phyloP scores from a whole-genome alignment of 2,113 vertebrate genomes.

The Mormyrus iriodes region DNA sequence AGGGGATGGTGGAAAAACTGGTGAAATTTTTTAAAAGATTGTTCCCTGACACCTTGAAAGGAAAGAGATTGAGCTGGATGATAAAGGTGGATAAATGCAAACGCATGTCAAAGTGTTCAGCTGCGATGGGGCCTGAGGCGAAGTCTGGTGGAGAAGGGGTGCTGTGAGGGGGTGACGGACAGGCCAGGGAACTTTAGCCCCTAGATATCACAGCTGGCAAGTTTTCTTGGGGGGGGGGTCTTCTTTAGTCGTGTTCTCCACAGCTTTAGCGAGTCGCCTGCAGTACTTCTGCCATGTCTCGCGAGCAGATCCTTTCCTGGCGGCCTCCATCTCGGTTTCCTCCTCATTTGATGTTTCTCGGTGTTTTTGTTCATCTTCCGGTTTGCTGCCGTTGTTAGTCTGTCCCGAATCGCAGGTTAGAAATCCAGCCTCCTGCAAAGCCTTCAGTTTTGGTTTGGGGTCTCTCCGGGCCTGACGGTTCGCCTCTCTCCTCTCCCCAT shows the following conservation, averaged over 20 bases:
- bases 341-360: neutral
- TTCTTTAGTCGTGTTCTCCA: neutral
- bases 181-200: neutral
- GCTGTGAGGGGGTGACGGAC: neutral
- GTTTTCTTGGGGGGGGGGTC: too few species aligned
- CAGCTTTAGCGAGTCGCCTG: neutral
- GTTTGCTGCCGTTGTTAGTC: neutral
- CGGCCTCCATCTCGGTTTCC: neutral
- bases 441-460: neutral
- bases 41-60: neutral
- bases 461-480: neutral
- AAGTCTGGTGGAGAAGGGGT: neutral
- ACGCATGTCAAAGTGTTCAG: neutral
- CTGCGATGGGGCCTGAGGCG: neutral
- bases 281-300: neutral
- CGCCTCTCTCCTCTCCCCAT: slow-evolving; percentile 17
- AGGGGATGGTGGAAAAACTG: neutral
- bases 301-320: neutral
- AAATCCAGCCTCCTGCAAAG: neutral
- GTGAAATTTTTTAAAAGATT: neutral
- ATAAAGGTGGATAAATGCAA: neutral
- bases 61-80: neutral
- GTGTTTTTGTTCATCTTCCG: neutral
- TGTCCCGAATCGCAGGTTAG: neutral
- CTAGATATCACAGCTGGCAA: too few species aligned